Conservation (phyloP, 2,113 vertebrate species). For the Psettodes erumei region DNA sequence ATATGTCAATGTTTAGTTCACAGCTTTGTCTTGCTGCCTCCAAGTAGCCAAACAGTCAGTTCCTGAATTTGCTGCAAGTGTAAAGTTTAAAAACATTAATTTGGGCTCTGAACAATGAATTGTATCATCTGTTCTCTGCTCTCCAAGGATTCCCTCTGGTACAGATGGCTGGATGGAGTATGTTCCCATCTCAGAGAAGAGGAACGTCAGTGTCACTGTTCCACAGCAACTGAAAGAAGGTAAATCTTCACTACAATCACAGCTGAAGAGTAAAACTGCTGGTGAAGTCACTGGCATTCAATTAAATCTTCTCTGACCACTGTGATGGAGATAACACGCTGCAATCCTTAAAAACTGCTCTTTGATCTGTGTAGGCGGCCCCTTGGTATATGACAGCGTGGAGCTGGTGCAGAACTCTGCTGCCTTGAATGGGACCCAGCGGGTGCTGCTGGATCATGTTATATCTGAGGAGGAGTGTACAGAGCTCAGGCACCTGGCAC, state of each 20-base stretch:
- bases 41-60: neutral
- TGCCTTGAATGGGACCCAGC: conserved; percentile 92
- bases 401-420: conserved; percentile 89
- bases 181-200: conserved; percentile 86
- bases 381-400: conserved; percentile 87
- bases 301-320: neutral
- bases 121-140: neutral
- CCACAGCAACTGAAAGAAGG: conserved; percentile 87
- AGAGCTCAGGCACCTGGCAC: conserved; percentile 89
- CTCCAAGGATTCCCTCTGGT: conserved; percentile 87
- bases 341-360: neutral
- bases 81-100: neutral
- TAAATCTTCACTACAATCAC: conserved; percentile 56
- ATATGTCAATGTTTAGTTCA: neutral
- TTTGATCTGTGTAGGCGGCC: conserved; percentile 85
- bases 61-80: neutral
- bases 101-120: neutral
- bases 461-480: conserved; percentile 90
- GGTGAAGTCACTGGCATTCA: neutral
- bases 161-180: conserved; percentile 86
- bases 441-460: conserved; percentile 92
- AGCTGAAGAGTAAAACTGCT: neutral
- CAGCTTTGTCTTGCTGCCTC: neutral
- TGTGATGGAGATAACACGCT: neutral
- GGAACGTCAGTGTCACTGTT: conserved; percentile 63